Percentiles rank a stretch among this genome's conserved stretches.
Conservation (phyloP, 2,888 invertebrate species). For the Microctonus hyperodae region DNA sequence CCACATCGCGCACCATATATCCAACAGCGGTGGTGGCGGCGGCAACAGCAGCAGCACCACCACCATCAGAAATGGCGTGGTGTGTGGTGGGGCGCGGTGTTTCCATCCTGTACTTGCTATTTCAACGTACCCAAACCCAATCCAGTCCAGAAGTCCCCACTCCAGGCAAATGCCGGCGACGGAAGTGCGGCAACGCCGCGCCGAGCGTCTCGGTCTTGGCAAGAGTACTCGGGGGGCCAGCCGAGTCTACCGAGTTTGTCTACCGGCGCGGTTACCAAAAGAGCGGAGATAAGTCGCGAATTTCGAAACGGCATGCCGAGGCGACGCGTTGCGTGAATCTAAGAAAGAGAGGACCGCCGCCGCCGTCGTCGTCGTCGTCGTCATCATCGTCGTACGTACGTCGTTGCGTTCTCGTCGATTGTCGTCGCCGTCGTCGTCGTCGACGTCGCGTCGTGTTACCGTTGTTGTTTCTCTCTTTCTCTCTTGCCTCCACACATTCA, state of each 20-base stretch:
- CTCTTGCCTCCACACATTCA: conserved; percentile 11
- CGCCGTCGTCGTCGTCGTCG: conserved; percentile 27
- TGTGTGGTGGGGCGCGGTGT: no score
- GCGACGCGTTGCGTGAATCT: conserved; percentile 45
- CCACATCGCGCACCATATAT: conserved; percentile 24
- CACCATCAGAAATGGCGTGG: no score
- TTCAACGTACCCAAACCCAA: conserved; percentile 45
- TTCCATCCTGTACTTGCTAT: conserved; percentile 24
- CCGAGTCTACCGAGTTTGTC: conserved; percentile 62
- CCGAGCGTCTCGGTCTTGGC: conserved; percentile 60
- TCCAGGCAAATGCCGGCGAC: conserved; percentile 48
- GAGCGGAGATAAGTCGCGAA: conserved; percentile 55
- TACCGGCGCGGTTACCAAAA: conserved; percentile 58
- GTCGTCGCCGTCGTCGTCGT: conserved; percentile 5
- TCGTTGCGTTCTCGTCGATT: conserved; percentile 22
- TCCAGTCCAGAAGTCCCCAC: conserved; percentile 56
- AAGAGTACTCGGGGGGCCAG: conserved; percentile 57
- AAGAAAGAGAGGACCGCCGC: conserved; percentile 24
- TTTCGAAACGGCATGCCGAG: conserved; percentile 51
- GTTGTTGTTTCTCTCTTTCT: conserved; percentile 24
- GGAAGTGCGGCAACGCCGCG: conserved; percentile 61
- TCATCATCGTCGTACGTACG: conserved; percentile 16
- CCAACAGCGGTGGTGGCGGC: conserved; percentile 34
- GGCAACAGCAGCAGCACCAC: no score
- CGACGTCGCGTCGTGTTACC: conserved; percentile 31